Percentiles rank a stretch among this genome's conserved stretches.
phyloP scores from a whole-genome alignment of 2,888 invertebrate genomes.

The Ferrisia virgata region DNA sequence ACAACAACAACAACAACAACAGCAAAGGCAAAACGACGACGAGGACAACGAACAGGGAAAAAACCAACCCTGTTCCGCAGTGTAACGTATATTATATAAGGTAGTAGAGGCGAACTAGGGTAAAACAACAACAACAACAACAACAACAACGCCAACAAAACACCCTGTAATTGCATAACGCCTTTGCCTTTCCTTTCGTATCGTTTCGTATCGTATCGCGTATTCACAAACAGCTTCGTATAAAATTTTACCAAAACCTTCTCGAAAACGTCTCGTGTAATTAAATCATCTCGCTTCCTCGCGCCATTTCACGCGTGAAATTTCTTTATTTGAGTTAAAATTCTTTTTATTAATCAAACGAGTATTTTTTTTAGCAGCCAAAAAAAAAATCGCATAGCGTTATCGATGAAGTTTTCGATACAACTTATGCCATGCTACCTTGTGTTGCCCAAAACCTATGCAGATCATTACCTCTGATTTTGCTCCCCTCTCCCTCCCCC shows the following conservation, averaged over 20 bases:
- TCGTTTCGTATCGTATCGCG: too few relatives aligned
- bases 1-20: not conserved
- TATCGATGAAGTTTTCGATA: too few relatives aligned
- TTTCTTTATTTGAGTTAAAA: not conserved
- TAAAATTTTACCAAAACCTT: not conserved
- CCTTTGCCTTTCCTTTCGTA: not conserved
- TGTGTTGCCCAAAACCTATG: not conserved
- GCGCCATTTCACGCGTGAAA: not conserved
- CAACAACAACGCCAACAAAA: not conserved
- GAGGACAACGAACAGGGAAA: not conserved
- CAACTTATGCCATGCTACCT: too few relatives aligned
- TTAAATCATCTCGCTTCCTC: not conserved
- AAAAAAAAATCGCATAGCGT: not conserved
- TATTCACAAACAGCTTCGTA: not conserved
- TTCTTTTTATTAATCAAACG: too few relatives aligned
- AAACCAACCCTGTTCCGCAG: not conserved
- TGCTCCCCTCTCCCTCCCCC: not conserved
- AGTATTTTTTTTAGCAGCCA: not conserved
- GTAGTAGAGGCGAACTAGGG: not conserved
- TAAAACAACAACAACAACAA: not conserved
- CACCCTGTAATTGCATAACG: not conserved
- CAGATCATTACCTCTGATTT: not conserved
- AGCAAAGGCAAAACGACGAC: too few relatives aligned
- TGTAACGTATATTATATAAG: not conserved
- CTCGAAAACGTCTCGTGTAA: slow-evolving; percentile 1